Evolutionary conservation across 1,140 invertebrate genomes (phyloP), one percentile per base, ranked within the genome.

Genomic region (Cherax destructor): DNA sequence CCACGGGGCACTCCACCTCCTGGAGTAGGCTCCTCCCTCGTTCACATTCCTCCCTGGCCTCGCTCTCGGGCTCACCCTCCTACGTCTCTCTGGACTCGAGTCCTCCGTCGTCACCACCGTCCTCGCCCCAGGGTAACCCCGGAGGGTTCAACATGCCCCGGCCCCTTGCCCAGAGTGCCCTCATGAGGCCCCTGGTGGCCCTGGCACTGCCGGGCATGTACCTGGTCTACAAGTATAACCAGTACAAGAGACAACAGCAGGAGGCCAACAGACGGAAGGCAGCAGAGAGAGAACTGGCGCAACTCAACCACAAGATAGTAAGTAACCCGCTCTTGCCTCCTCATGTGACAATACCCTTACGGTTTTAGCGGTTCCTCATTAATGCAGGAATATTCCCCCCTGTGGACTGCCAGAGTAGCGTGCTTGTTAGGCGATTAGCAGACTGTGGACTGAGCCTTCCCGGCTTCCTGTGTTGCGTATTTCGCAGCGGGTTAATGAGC

Each of bases 261-360:
- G 97, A 98, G 94, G 96, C 97, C 93, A 96, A 97, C 76, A 95
- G 96, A 92, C 95, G 97, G 93, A 96, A 97, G 93, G 96, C 98
- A 93, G 97, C 97, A 77, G 97, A 98, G 94, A 96, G 97, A 89
- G 97, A 98, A 94, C 95, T 98, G 86, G 96, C 97, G 93, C 97
- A 97, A 95, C 96, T 98, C 86, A 97, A 98, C 95, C 97, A 97
- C 93, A 98, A 98, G 96, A 98, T 98, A 93, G 97, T 98, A 94
- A 98, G 97, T 97, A 91, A 30, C 21, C 65, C 21, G 0, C 52
- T 56, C 7, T 13, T 56, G 52, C 52, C 52, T 56, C 52, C 52
- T 56, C 2, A 0, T 41, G 30, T 41, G 30, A 41, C 30, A 41
- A 41, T 41, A 41, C 30, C 30, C 30, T 41, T 41, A 41, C 30